A percentile compares a stretch with the other conserved stretches of the same genome.
Evolutionary conservation across 2,888 invertebrate species (phyloP).

Genomic region (Agriotes lineatus): DNA sequence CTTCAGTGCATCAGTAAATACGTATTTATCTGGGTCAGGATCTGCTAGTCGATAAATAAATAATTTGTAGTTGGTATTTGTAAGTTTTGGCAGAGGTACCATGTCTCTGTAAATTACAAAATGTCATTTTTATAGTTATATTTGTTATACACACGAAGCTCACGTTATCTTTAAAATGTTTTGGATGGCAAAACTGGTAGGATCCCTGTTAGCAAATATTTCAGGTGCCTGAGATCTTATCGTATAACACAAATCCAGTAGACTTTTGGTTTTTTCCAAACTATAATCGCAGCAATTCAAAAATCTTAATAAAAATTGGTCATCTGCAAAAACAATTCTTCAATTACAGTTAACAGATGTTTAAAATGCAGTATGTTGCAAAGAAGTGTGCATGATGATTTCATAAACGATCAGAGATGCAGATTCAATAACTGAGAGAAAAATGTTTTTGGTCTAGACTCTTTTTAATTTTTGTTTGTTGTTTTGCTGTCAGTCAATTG

Average conservation of each 20-base stretch:
- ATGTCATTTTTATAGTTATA: slow-evolving; percentile 7
- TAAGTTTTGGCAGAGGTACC: slow-evolving; percentile 75
- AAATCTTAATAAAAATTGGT: slow-evolving; percentile 70
- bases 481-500: no score
- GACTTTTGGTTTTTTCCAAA: slow-evolving; percentile 70
- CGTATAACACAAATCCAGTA: slow-evolving; percentile 68
- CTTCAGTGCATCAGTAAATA: slow-evolving; percentile 76
- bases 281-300: slow-evolving; percentile 70
- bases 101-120: slow-evolving; percentile 77
- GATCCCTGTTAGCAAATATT: slow-evolving; percentile 73
- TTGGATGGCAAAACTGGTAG: slow-evolving; percentile 68
- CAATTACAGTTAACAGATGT: no score
- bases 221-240: slow-evolving; percentile 72
- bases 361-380: no score
- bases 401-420: no score
- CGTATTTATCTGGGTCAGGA: slow-evolving; percentile 74
- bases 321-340: no score
- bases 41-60: slow-evolving; percentile 76
- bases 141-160: slow-evolving; percentile 8
- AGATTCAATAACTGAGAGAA: no score
- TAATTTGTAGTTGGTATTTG: slow-evolving; percentile 76
- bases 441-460: no score
- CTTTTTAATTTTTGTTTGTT: no score
- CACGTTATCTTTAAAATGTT: slow-evolving; percentile 70
- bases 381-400: no score